phyloP scores from a whole-genome alignment of 2,888 invertebrate species.

The Parnassius smintheus region DNA sequence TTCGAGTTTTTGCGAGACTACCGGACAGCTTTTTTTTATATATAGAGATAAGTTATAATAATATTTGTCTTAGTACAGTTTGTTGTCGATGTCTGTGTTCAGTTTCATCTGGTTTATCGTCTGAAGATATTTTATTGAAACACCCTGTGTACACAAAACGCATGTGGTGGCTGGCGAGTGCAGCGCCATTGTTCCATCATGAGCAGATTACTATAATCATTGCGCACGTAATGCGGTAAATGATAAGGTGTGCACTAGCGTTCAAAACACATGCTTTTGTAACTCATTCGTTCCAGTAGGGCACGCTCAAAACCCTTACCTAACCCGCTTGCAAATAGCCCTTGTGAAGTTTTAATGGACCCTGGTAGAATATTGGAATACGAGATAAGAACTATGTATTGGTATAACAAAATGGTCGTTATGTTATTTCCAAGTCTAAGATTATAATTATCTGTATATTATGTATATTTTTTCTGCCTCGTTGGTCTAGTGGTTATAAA shows the following conservation, averaged over 20 bases:
- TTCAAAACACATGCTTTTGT: constrained; percentile 79
- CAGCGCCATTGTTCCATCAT: constrained; percentile 71
- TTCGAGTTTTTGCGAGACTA: too few species aligned
- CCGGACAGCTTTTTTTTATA: too few species aligned
- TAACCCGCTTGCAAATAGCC: constrained; percentile 23
- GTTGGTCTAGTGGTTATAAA: too few species aligned
- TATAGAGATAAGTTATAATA: too few species aligned
- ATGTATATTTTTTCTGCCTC: too few species aligned
- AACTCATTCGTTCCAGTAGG: constrained; percentile 72
- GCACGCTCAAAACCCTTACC: constrained; percentile 41
- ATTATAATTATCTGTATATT: too few species aligned
- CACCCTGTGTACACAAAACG: constrained; percentile 54
- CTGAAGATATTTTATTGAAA: neutral
- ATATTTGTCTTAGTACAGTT: too few species aligned
- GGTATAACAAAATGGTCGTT: neutral
- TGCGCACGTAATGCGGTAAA: constrained; percentile 77
- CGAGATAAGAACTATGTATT: neutral
- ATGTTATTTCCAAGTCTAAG: too few species aligned
- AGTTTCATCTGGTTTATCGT: neutral
- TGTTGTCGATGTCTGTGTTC: neutral
- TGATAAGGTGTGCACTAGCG: constrained; percentile 75
- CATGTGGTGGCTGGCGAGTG: constrained; percentile 65
- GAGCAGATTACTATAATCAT: constrained; percentile 80
- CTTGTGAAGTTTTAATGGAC: neutral
- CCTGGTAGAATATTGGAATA: constrained; percentile 8